Conservation (phyloP, 1,140 invertebrate genomes). For the Saxidomus purpurata region DNA sequence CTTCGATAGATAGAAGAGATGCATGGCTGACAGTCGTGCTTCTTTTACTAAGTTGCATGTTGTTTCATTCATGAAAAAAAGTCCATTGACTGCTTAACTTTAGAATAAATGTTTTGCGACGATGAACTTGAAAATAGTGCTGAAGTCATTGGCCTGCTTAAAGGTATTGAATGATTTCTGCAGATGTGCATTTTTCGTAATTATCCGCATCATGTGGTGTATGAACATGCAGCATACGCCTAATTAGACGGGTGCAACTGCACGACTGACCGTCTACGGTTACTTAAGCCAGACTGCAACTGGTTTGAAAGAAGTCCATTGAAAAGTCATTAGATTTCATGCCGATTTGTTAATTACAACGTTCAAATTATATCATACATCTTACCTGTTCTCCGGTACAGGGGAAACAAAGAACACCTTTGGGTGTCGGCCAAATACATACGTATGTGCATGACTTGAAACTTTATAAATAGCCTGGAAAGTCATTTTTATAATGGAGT, state of each 20-base stretch:
- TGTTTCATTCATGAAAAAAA: too few species aligned
- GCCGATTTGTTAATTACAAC: neutral
- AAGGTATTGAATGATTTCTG: neutral
- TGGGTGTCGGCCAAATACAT: too few species aligned
- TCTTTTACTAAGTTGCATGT: too few species aligned
- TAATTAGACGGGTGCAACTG: neutral
- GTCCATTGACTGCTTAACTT: too few species aligned
- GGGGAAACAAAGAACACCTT: neutral
- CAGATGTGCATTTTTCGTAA: neutral
- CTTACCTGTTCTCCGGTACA: neutral
- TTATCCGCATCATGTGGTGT: neutral
- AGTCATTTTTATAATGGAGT: neutral
- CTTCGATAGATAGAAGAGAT: too few species aligned
- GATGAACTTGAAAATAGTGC: too few species aligned
- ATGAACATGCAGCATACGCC: neutral
- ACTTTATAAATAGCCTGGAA: neutral
- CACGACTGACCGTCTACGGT: neutral
- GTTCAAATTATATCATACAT: neutral
- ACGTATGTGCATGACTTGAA: neutral
- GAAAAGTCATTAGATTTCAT: neutral
- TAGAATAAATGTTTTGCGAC: too few species aligned
- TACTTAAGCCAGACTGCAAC: neutral
- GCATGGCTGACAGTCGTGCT: too few species aligned
- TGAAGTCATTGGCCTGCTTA: too few species aligned
- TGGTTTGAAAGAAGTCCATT: neutral